phyloP scores from a whole-genome alignment of 2,888 invertebrate genomes.

The Lissocephala sabroskyi region DNA sequence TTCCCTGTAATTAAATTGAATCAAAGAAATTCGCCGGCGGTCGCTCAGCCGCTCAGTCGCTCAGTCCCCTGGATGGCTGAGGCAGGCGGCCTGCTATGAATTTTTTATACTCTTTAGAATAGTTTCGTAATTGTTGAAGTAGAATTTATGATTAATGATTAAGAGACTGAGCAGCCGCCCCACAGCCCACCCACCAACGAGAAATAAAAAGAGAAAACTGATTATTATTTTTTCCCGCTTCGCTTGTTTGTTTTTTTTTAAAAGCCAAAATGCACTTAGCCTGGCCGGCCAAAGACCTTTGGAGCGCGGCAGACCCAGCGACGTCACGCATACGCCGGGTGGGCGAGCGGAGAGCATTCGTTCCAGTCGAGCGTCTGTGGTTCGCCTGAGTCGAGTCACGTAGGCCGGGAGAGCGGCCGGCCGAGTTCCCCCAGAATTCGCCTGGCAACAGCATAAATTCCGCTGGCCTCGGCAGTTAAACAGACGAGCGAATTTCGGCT shows the following conservation, averaged over 20 bases:
- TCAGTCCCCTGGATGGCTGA: too few relatives aligned
- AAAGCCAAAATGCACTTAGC: too few relatives aligned
- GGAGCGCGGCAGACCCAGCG: not conserved
- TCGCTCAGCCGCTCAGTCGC: constrained; percentile 19
- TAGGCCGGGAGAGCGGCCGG: constrained; percentile 57
- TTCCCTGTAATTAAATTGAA: constrained; percentile 10
- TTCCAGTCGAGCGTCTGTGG: not conserved
- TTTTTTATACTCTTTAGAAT: too few relatives aligned
- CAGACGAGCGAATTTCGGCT: not conserved
- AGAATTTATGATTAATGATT: too few relatives aligned
- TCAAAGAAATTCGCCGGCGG: constrained; percentile 18
- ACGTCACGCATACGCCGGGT: not conserved
- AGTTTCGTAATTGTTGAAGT: too few relatives aligned
- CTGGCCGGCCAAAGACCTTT: too few relatives aligned
- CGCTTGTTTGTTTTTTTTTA: too few relatives aligned
- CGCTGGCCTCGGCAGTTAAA: not conserved
- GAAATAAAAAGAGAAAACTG: too few relatives aligned
- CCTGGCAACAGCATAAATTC: constrained; percentile 38
- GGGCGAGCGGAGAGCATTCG: not conserved
- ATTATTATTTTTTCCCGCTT: too few relatives aligned
- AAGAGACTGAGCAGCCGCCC: too few relatives aligned
- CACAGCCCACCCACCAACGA: too few relatives aligned
- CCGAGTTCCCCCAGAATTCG: not conserved
- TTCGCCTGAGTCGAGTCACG: constrained; percentile 57
- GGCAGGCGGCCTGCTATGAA: too few relatives aligned